Evolutionary conservation across 2,888 invertebrate species (phyloP), one percentile per base, ranked within the genome.

Genomic region (Myopa tessellatipennis): DNA sequence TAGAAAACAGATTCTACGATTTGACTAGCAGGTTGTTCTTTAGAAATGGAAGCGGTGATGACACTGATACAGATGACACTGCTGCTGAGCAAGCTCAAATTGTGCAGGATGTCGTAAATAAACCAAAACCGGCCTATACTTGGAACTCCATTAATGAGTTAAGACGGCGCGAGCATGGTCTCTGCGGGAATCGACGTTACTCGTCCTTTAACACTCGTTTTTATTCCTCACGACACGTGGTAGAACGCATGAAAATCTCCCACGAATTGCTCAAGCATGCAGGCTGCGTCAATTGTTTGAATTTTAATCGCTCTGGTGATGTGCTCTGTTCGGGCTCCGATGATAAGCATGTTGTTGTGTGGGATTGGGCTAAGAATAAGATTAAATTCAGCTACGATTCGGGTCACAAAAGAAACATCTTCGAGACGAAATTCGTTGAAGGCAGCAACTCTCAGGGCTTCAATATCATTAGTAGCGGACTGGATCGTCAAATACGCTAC

Each of bases 241-340:
- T 96, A 12, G 94, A 96, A 88, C 92, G 96, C 82, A 91, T 98
- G 86, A 93, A 95, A 86, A 91, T 95, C 68, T 92, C 94, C 88
- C 93, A 94, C 83, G 92, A 92, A 84, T 90, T 98, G 83, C 92
- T 93, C 79, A 93, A 93, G 81, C 98, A 98, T 88, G 91, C 90
- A 83, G 97, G 97, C 79, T 98, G 98, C 90, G 98, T 98, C 4
- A 98, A 98, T 90, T 94, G 95, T 79, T 92, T 98, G 77, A 94
- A 96, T 90, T 98, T 98, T 89, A 97, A 97, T 82, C 85, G 84
- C 12, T 60, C 82, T 89, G 94, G 94, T 3, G 92, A 93, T 65
- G 90, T 95, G 67, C 89, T 98, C 79, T 96, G 95, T 4, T 96
- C 96, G 82, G 97, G 97, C 0, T 97, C 98, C 0, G 98, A 98